A percentile compares a stretch with the other conserved stretches of the same genome.
Conservation (phyloP, 2,113 vertebrate species). For the Xyrauchen texanus region DNA sequence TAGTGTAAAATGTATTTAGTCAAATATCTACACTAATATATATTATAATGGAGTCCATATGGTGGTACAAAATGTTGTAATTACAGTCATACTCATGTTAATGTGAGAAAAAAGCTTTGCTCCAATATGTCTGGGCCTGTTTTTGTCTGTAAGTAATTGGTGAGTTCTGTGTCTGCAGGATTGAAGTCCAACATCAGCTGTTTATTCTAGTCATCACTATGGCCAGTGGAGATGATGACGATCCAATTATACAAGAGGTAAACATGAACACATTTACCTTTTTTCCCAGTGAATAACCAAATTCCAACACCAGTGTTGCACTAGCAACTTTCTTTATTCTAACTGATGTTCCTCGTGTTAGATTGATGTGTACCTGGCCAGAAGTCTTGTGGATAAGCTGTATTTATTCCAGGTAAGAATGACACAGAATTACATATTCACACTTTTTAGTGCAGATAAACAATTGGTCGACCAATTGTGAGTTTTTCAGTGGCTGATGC, state of each 20-base stretch:
- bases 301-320: neutral
- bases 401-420: slow-evolving; percentile 92
- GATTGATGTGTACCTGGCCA: slow-evolving; percentile 95
- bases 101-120: too few species aligned
- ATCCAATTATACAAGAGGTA: slow-evolving; percentile 98
- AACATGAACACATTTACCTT: neutral
- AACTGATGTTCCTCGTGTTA: slow-evolving; percentile 55
- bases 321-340: neutral
- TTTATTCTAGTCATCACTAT: slow-evolving; percentile 75
- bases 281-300: neutral
- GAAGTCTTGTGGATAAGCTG: slow-evolving; percentile 93
- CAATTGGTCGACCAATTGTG: too few species aligned
- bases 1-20: too few species aligned
- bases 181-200: slow-evolving; percentile 52
- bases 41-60: neutral
- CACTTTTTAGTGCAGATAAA: neutral
- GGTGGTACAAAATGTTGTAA: too few species aligned
- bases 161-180: slow-evolving; percentile 51
- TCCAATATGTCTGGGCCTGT: neutral
- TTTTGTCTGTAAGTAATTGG: slow-evolving; percentile 9
- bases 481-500: too few species aligned
- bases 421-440: too few species aligned
- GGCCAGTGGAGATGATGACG: slow-evolving; percentile 97
- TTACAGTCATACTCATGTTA: too few species aligned
- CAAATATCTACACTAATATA: too few species aligned